A percentile compares a stretch with the other conserved stretches of the same genome.
phyloP scores from a whole-genome alignment of 2,113 vertebrate species.

The Otus sunia region DNA sequence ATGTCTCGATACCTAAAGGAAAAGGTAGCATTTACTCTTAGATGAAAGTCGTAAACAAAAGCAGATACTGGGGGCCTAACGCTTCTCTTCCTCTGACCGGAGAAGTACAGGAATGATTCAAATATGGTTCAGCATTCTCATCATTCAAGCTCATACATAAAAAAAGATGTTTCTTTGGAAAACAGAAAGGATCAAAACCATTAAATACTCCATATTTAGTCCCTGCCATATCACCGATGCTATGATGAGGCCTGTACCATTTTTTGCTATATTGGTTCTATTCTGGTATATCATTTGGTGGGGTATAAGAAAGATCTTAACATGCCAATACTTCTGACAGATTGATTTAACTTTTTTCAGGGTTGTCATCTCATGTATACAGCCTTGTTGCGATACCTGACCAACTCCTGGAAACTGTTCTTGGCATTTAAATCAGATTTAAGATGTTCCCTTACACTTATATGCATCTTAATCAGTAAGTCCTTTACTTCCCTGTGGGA shows the following conservation, averaged over 20 bases:
- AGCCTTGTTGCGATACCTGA: background rate
- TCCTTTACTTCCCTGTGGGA: background rate
- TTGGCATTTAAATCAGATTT: slow-evolving; percentile 25
- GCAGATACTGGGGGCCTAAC: background rate
- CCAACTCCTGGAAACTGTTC: background rate
- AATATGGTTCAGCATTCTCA: background rate
- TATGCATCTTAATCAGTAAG: slow-evolving; percentile 6
- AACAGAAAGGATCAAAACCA: background rate
- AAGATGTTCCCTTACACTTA: background rate
- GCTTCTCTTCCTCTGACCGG: background rate
- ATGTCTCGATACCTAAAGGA: background rate
- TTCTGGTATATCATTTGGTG: background rate
- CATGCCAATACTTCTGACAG: background rate
- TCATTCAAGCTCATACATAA: background rate
- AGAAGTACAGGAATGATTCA: background rate
- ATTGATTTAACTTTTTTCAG: background rate
- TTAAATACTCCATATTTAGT: background rate
- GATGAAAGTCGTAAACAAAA: background rate
- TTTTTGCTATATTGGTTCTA: background rate
- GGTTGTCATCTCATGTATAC: background rate
- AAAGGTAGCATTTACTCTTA: background rate
- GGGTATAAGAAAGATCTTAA: background rate
- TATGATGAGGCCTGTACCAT: rapidly evolving
- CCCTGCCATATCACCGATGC: background rate
- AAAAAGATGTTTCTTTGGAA: background rate